phyloP scores from a whole-genome alignment of 2,113 vertebrate genomes.

The Clarias gariepinus region DNA sequence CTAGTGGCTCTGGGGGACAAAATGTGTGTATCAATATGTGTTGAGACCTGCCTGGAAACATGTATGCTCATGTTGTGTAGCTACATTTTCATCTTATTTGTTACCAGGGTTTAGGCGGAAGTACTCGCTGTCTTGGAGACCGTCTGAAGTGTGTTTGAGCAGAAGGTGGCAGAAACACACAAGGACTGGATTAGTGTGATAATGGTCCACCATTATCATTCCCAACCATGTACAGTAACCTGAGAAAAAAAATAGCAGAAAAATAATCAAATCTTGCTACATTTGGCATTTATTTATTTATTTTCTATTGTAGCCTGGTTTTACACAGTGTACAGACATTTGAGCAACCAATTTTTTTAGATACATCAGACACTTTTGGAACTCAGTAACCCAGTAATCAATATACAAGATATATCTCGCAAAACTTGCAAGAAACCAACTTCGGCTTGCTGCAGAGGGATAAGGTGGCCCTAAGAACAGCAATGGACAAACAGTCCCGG shows the following conservation, averaged over 20 bases:
- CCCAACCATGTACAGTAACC: constrained; percentile 85
- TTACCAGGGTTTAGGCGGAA: constrained; percentile 64
- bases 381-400: no score
- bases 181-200: constrained; percentile 84
- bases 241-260: constrained; percentile 47
- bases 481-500: no score
- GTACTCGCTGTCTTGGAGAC: constrained; percentile 48
- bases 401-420: no score
- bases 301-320: background rate
- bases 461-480: no score
- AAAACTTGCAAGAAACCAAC: no score
- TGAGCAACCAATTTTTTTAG: no score
- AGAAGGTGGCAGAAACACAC: constrained; percentile 85
- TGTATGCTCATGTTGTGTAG: background rate
- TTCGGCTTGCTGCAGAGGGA: no score
- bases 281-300: background rate
- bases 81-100: background rate
- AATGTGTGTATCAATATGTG: background rate
- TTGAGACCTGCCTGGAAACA: background rate
- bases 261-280: background rate
- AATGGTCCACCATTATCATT: constrained; percentile 87
- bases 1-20: constrained; percentile 57
- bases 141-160: constrained; percentile 57
- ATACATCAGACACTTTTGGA: no score
- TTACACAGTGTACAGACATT: no score